These are phyloP conservation scores for Steinernema carpocapsae DNA, from an alignment of 2,888 invertebrate genomes.

Conservation along the genomic window DNA sequence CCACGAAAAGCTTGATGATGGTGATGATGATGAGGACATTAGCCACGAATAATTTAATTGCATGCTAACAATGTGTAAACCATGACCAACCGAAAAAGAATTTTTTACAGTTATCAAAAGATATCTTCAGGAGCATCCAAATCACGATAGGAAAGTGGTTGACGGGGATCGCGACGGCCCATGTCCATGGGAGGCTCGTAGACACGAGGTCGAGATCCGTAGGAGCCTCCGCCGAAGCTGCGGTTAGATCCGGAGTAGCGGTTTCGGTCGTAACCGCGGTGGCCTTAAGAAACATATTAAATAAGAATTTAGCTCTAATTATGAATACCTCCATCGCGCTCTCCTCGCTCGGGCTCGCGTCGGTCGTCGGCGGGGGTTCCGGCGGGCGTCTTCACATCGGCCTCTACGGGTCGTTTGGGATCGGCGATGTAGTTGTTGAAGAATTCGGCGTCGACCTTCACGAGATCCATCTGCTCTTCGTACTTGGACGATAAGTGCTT, in stretches of 20 bases:
- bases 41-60: constrained; percentile 11
- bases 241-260: constrained; percentile 42
- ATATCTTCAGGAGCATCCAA: constrained; percentile 83
- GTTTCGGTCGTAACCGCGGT: constrained; percentile 68
- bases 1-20: too few species aligned
- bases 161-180: constrained; percentile 73
- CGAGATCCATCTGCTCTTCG: constrained; percentile 92
- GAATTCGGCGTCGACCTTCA: constrained; percentile 81
- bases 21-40: too few species aligned
- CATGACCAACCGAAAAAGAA: not conserved
- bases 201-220: constrained; percentile 32
- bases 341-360: constrained; percentile 37
- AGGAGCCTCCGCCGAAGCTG: constrained; percentile 35
- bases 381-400: constrained; percentile 74
- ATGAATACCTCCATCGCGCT: constrained; percentile 15
- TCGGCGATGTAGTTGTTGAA: constrained; percentile 92
- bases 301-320: not conserved
- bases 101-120: constrained; percentile 43
- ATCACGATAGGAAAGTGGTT: constrained; percentile 86
- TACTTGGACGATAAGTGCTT: constrained; percentile 99
- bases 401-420: constrained; percentile 89
- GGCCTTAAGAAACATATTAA: constrained; percentile 33
- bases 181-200: constrained; percentile 40
- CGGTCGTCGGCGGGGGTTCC: constrained; percentile 1
- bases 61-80: not conserved